Evolutionary conservation across 2,888 invertebrate genomes (phyloP).

Genomic region (Hoplodrina ambigua): DNA sequence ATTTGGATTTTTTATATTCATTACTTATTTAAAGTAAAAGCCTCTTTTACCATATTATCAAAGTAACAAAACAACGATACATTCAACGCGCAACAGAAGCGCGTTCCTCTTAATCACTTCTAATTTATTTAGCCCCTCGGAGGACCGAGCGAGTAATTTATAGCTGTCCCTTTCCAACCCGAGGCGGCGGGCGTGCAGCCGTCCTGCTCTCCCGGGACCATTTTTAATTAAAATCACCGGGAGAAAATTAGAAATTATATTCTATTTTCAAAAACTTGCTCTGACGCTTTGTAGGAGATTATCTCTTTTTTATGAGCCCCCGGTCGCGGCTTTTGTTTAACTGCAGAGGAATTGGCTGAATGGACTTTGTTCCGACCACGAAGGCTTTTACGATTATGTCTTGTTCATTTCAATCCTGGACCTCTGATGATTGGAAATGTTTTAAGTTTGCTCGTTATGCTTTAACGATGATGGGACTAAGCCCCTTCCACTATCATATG

Average conservation of each 20-base stretch:
- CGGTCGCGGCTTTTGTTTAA: constrained; percentile 86
- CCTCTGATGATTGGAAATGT: constrained; percentile 79
- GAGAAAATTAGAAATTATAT: constrained; percentile 91
- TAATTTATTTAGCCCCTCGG: constrained; percentile 89
- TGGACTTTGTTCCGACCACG: constrained; percentile 80
- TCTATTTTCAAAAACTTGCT: constrained; percentile 91
- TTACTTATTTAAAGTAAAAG: constrained; percentile 64
- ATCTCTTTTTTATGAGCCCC: constrained; percentile 90
- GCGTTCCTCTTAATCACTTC: constrained; percentile 90
- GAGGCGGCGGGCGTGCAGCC: constrained; percentile 71
- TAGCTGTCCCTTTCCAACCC: constrained; percentile 85
- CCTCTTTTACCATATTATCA: constrained; percentile 68
- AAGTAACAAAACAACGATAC: constrained; percentile 83
- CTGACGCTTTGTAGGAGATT: constrained; percentile 89
- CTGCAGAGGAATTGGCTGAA: constrained; percentile 86
- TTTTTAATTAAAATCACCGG: constrained; percentile 90
- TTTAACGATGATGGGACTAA: constrained; percentile 54
- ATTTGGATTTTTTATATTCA: constrained; percentile 17
- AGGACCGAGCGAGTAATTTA: constrained; percentile 87
- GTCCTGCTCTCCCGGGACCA: constrained; percentile 87
- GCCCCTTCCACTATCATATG: constrained; percentile 32
- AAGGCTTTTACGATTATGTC: constrained; percentile 83
- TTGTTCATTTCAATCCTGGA: constrained; percentile 83
- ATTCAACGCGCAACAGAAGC: constrained; percentile 84
- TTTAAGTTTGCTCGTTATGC: constrained; percentile 69